Evolutionary conservation across 2,113 vertebrate species (phyloP).

Genomic region (Caranx melampygus): DNA sequence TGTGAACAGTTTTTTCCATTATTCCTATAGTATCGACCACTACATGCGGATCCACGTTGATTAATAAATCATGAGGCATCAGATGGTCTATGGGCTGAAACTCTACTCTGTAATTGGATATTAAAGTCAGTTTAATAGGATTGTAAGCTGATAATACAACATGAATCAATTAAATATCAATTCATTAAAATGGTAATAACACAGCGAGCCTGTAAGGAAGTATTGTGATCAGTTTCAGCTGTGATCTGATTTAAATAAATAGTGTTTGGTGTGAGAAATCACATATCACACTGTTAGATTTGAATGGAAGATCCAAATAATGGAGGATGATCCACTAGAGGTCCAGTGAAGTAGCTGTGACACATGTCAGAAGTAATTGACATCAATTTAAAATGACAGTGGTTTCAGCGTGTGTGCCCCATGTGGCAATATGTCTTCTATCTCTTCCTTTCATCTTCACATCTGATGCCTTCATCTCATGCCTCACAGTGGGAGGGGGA

Average conservation of each 20-base stretch:
- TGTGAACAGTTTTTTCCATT: background rate
- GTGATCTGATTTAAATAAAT: background rate
- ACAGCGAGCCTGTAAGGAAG: background rate
- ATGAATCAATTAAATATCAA: conserved; percentile 5
- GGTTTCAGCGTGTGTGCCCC: conserved; percentile 16
- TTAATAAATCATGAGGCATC: conserved; percentile 18
- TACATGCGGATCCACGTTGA: background rate
- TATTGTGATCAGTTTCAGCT: background rate
- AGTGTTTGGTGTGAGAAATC: background rate
- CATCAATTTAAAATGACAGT: conserved; percentile 11
- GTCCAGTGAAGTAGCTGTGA: conserved; percentile 1
- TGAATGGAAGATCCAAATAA: background rate
- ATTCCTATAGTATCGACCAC: background rate
- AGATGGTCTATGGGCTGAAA: conserved; percentile 3
- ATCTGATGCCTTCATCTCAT: conserved; percentile 16
- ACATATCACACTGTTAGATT: background rate
- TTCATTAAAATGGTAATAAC: background rate
- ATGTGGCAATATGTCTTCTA: conserved; percentile 32
- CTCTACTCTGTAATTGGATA: conserved; percentile 24
- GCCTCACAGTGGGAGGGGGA: background rate
- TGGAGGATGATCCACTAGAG: background rate
- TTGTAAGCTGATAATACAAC: background rate
- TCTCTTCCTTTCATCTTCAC: conserved; percentile 22
- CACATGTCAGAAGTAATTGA: conserved; percentile 17
- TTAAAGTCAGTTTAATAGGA: background rate